Evolutionary conservation across 2,888 invertebrate genomes (phyloP).

Genomic region (Aplocera efformata): DNA sequence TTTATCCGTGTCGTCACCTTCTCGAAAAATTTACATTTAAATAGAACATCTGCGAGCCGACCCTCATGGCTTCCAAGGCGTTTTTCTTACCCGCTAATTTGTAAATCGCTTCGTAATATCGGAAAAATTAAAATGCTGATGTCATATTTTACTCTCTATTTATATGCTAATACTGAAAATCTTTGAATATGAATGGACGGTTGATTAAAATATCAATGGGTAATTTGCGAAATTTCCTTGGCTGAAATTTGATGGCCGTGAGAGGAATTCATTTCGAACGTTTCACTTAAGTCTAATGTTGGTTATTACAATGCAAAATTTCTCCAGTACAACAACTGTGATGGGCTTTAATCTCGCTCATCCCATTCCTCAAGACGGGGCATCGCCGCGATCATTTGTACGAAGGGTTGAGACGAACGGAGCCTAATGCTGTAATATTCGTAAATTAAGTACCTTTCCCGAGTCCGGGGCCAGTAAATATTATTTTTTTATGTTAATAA

Average conservation of each 20-base stretch:
- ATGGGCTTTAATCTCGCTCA: conserved; percentile 73
- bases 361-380: conserved; percentile 67
- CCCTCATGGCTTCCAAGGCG: conserved; percentile 67
- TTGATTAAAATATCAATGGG: conserved; percentile 77
- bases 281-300: conserved; percentile 41
- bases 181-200: conserved; percentile 54
- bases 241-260: conserved; percentile 43
- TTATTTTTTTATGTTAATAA: conserved; percentile 81
- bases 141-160: conserved; percentile 77
- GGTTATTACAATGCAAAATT: conserved; percentile 64
- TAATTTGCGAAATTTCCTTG: conserved; percentile 47
- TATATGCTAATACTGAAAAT: conserved; percentile 70
- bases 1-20: conserved; percentile 68
- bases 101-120: conserved; percentile 78
- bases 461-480: conserved; percentile 68
- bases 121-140: conserved; percentile 80
- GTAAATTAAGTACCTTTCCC: conserved; percentile 71
- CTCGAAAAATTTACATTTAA: conserved; percentile 78
- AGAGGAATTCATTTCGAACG: conserved; percentile 41
- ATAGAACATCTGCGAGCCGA: conserved; percentile 78
- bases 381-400: conserved; percentile 75
- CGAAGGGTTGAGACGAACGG: conserved; percentile 68
- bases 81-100: conserved; percentile 80
- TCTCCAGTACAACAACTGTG: conserved; percentile 59
- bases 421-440: conserved; percentile 75